Evolutionary conservation across 2,888 invertebrate species (phyloP).

Genomic region (Scelioninae gen. 1): DNA sequence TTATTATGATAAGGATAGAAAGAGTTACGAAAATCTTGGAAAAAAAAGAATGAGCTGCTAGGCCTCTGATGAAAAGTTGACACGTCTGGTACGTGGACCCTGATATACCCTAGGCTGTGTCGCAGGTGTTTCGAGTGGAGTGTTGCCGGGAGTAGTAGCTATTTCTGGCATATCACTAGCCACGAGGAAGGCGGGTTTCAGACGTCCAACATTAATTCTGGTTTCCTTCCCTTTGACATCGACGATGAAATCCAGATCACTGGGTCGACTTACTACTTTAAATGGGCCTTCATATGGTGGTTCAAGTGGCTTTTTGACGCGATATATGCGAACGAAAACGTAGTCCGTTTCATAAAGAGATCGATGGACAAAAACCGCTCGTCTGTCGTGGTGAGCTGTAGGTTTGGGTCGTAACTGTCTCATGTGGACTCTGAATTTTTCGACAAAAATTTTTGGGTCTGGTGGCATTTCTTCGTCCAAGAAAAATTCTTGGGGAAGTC

Average conservation of each 20-base stretch:
- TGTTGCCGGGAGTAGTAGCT: no score
- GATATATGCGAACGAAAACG: not conserved
- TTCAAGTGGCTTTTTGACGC: not conserved
- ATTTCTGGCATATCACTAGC: no score
- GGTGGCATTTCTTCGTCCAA: not conserved
- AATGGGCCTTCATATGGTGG: not conserved
- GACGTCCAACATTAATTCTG: not conserved
- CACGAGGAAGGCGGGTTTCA: not conserved
- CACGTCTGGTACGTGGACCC: no score
- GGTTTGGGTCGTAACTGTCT: not conserved
- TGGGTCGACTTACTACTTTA: not conserved
- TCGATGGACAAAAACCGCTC: not conserved
- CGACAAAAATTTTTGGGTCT: not conserved
- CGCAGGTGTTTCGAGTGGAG: no score
- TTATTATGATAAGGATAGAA: no score
- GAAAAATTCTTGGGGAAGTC: conserved; percentile 2
- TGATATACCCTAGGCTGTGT: no score
- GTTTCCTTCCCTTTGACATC: not conserved
- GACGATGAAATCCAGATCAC: not conserved
- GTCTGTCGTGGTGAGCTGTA: not conserved
- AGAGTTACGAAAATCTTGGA: no score
- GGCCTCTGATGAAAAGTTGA: no score
- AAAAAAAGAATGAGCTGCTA: no score
- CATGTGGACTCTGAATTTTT: not conserved
- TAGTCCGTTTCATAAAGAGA: not conserved